Conservation (phyloP, 2,888 invertebrate genomes). For the Athripsodes cinereus region DNA sequence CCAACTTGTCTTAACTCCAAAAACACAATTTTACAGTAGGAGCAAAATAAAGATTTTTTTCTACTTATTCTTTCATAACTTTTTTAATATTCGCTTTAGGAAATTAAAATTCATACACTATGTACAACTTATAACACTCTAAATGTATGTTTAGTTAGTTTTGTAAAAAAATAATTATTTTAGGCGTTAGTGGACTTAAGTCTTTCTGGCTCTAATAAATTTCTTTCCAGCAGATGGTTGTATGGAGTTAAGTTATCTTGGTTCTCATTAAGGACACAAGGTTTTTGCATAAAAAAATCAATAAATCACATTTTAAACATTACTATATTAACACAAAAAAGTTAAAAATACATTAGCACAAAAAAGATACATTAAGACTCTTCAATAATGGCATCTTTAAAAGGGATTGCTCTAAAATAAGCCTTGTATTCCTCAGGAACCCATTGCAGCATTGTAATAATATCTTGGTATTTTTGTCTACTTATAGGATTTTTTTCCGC, state of each 20-base stretch:
- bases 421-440: slow-evolving; percentile 1
- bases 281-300: slow-evolving; percentile 2
- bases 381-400: background rate
- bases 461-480: slow-evolving; percentile 1
- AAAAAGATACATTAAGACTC: background rate
- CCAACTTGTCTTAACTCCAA: slow-evolving; percentile 3
- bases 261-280: background rate
- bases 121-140: background rate
- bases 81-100: background rate
- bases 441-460: slow-evolving; percentile 2
- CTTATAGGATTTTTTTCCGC: background rate
- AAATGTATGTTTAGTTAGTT: background rate
- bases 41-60: slow-evolving; percentile 4
- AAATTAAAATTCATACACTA: background rate
- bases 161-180: background rate
- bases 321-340: background rate
- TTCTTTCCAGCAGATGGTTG: background rate
- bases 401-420: background rate
- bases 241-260: slow-evolving; percentile 13
- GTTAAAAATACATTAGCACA: too few species aligned
- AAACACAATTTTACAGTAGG: slow-evolving; percentile 1
- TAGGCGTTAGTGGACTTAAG: slow-evolving; percentile 1
- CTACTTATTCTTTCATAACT: background rate
- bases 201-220: slow-evolving; percentile 4
- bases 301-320: slow-evolving; percentile 2